These are phyloP conservation scores for Pseudochirops corinnae DNA, from an alignment of 2,797 vertebrate species.

Conservation along the genomic window DNA sequence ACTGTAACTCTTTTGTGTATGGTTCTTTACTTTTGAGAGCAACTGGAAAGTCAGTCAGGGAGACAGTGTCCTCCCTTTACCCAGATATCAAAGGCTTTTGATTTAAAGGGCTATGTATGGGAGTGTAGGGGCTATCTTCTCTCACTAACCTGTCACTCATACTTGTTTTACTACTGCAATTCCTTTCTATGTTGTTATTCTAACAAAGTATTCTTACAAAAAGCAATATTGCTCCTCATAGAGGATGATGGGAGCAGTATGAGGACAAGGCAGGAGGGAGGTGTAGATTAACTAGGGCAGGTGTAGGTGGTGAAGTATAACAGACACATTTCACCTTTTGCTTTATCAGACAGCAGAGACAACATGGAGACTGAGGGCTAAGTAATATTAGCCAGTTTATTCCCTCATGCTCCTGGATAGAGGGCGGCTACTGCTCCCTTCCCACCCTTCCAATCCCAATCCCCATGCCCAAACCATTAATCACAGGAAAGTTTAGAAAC, in stretches of 20 bases:
- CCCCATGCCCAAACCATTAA: slow-evolving; percentile 65
- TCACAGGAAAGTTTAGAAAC: slow-evolving; percentile 88
- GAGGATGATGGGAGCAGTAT: background rate
- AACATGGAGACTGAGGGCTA: background rate
- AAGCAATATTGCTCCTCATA: background rate
- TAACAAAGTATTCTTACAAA: background rate
- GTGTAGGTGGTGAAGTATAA: background rate
- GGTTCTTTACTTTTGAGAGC: background rate
- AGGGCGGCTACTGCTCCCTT: background rate
- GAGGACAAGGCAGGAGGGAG: background rate
- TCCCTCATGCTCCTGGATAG: background rate
- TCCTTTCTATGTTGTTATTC: background rate
- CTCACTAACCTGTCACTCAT: background rate
- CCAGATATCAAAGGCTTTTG: background rate
- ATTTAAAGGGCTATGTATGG: too few relatives aligned
- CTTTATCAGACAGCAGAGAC: background rate
- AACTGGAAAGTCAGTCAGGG: background rate
- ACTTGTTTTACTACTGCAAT: background rate
- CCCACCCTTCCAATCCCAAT: background rate
- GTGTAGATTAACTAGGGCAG: background rate
- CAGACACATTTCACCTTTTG: background rate
- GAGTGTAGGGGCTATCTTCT: background rate
- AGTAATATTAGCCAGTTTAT: background rate
- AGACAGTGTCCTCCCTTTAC: background rate
- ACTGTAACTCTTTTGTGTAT: background rate